Evolutionary conservation across 2,797 vertebrate genomes (phyloP), one percentile per base, ranked within the genome.

Genomic region (Enteromius afrohamiltoni): DNA sequence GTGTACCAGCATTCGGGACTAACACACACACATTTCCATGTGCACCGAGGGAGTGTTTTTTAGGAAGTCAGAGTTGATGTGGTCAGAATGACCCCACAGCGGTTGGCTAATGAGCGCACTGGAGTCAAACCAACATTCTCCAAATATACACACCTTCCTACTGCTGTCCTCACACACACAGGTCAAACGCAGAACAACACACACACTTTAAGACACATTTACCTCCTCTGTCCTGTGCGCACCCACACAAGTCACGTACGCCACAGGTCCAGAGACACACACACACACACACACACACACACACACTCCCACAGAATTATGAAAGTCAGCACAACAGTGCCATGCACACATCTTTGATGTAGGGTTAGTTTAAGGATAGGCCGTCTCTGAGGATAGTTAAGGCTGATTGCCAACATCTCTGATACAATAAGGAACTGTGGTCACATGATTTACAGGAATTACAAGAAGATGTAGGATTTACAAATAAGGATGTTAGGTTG

Each of bases 21-120:
- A 51, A 71, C 81, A 83, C 65, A 83, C 80, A 76, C 74, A 83
- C 75, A 78, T 70, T 83, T 71, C 82, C 75, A 78, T 83, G 65
- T 78, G 65, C 53, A 83, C 71, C 90, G 90, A 87, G 89, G 88
- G 89, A 96, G 94, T 98, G 97, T 96, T 96, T 96, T 95, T 96
- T 96, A 98, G 97, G 97, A 98, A 98, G 96, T 95, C 89, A 92
- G 90, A 90, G 94, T 93, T 92, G 88, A 95, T 93, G 91, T 92
- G 92, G 95, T 92, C 92, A 93, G 91, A 91, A 91, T 93, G 95
- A 95, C 95, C 95, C 96, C 95, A 95, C 96, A 95, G 93, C 93
- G 91, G 93, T 94, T 96, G 93, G 93, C 95, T 95, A 95, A 94
- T 94, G 95, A 97, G 96, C 95, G 92, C 88, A 90, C 93, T 93